Evolutionary conservation across 2,113 vertebrate genomes (phyloP).

Genomic region (Pygoscelis antarcticus): DNA sequence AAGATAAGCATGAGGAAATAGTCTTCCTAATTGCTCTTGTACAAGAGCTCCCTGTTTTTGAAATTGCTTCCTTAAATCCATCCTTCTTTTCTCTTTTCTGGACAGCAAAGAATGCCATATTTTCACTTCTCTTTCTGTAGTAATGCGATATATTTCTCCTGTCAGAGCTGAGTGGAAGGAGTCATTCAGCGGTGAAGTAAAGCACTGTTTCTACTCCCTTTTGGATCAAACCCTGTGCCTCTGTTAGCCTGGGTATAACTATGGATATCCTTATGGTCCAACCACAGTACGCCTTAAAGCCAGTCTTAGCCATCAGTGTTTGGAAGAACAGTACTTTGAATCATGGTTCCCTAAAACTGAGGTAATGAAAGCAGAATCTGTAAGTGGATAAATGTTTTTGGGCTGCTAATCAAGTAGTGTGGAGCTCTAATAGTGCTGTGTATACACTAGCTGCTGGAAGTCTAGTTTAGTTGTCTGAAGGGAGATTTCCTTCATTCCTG

Average conservation of each 20-base stretch:
- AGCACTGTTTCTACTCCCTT: not conserved
- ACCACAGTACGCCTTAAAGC: not conserved
- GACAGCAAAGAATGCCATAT: not conserved
- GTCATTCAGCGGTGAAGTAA: not conserved
- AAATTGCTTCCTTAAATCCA: not conserved
- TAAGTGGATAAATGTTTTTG: not conserved
- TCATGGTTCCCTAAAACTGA: not conserved
- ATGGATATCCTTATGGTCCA: not conserved
- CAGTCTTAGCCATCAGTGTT: not conserved
- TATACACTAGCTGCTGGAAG: not conserved
- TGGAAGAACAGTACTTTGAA: not conserved
- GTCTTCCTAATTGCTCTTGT: not conserved
- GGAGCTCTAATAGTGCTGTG: not conserved
- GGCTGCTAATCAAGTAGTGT: not conserved
- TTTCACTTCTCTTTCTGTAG: not conserved
- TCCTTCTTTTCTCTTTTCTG: not conserved
- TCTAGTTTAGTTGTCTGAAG: not conserved
- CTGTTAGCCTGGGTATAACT: fast-evolving
- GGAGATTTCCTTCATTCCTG: slow-evolving; percentile 7
- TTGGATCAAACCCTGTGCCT: not conserved
- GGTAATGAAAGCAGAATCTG: not conserved
- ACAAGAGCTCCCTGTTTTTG: not conserved
- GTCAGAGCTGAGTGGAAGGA: not conserved
- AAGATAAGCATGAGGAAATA: not conserved
- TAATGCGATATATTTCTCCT: not conserved